phyloP scores from a whole-genome alignment of 2,113 vertebrate genomes.

The Lepus europaeus region DNA sequence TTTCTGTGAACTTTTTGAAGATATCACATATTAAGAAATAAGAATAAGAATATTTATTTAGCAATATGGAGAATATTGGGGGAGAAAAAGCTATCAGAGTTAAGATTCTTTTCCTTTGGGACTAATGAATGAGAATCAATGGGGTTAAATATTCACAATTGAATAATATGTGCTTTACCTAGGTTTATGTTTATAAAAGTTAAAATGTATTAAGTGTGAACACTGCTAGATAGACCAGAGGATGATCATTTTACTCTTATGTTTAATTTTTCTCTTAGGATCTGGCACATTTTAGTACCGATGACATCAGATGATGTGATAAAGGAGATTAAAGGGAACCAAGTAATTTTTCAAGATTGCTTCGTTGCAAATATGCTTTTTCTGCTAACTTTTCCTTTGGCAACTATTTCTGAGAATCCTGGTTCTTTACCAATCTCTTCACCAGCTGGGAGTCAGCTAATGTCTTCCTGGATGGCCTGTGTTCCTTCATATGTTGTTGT shows the following conservation, averaged over 20 bases:
- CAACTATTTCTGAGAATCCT: not conserved
- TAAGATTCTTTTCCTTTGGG: conserved; percentile 24
- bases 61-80: not conserved
- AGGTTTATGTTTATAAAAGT: not conserved
- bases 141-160: not conserved
- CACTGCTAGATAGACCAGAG: not conserved
- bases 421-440: conserved; percentile 15
- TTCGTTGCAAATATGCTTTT: conserved; percentile 54
- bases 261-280: conserved; percentile 64
- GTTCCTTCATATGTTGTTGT: not conserved
- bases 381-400: not conserved
- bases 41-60: not conserved
- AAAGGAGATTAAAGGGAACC: conserved; percentile 56
- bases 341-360: conserved; percentile 78
- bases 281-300: conserved; percentile 1
- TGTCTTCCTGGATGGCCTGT: not conserved
- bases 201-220: not conserved
- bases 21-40: not conserved
- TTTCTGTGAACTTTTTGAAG: too few relatives aligned
- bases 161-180: not conserved
- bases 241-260: not conserved
- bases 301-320: not conserved
- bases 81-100: conserved; percentile 9
- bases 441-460: not conserved
- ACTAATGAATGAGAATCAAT: conserved; percentile 40